Evolutionary conservation across 2,888 invertebrate species (phyloP).

Genomic region (Belgica antarctica): DNA sequence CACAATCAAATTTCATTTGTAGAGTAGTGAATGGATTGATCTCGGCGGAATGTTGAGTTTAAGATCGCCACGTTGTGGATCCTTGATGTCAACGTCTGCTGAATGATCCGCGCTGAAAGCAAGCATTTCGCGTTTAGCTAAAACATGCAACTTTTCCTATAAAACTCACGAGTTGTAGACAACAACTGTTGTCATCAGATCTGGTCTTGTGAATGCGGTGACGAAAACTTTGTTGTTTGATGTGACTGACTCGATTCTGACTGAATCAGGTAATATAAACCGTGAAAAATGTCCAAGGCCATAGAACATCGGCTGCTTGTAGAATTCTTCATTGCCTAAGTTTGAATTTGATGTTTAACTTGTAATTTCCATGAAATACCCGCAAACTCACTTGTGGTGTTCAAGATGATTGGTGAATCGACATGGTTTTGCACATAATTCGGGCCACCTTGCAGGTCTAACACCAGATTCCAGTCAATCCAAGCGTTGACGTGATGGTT

Average conservation of each 20-base stretch:
- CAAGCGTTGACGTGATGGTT: constrained; percentile 76
- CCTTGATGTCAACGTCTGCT: constrained; percentile 51
- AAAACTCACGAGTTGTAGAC: constrained; percentile 59
- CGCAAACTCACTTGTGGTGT: constrained; percentile 51
- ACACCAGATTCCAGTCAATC: constrained; percentile 87
- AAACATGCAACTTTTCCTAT: background rate
- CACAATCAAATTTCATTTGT: constrained; percentile 45
- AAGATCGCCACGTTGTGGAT: constrained; percentile 52
- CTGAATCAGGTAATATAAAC: constrained; percentile 65
- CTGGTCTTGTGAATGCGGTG: constrained; percentile 59
- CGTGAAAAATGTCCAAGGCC: constrained; percentile 76
- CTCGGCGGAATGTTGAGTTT: constrained; percentile 51
- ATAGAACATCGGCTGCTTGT: constrained; percentile 87
- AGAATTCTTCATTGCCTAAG: constrained; percentile 75
- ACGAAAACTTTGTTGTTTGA: constrained; percentile 52
- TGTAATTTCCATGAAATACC: too few species aligned
- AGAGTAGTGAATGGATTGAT: constrained; percentile 56
- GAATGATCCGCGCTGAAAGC: constrained; percentile 51
- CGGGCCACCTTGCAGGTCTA: constrained; percentile 74
- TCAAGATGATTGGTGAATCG: constrained; percentile 68
- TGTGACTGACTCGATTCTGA: constrained; percentile 50
- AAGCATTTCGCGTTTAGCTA: constrained; percentile 43
- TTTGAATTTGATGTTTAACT: too few species aligned
- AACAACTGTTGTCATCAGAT: constrained; percentile 56
- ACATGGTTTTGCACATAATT: constrained; percentile 63